Evolutionary conservation across 2,888 invertebrate genomes (phyloP), one percentile per base, ranked within the genome.

Genomic region (Saturnia pavonia): DNA sequence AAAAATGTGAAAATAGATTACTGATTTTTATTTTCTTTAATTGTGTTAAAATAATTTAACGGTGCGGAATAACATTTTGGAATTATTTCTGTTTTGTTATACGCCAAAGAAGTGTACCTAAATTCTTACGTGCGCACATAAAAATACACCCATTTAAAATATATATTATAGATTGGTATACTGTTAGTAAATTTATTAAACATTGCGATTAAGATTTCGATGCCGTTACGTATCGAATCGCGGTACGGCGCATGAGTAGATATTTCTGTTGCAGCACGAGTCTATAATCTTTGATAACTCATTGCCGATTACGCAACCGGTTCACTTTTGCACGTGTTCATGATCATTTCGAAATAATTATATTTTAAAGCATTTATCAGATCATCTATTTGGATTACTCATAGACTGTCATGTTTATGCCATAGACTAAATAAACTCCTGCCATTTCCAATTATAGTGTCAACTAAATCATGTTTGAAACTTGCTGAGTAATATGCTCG

Each of bases 271-370:
- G 83, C 84, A 87, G 86, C 88, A 81, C 84, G 75, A 85, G 87
- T 83, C 7, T 48, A 19, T 6, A 48, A 19, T 16, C 19, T 48
- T 48, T 43, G 1, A 48, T 48, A 7, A 48, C 19, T 7, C 6
- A 48, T 7, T 19, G 7, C 48, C 19, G 7, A 80, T 92, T 92
- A 88, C 88, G 88, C 86, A 91, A 92, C 80, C 84, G 88, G 80
- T 88, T 85, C 85, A 79, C 85, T 91, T 89, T 88, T 76, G 89
- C 91, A 91, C 90, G 91, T 91, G 91, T 85, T 85, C 79, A 75
- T 81, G 77, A 83, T 80, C 79, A 78, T 89, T 88, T 90, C 78
- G 88, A n/a, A n/a, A n/a, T 87, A 90, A 91, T 74, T 73, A 22
- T 57, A 2, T 25, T 57, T 54, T 22, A 7, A 12, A 57, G 2